phyloP scores from a whole-genome alignment of 2,888 invertebrate species.

The Idaea straminata region DNA sequence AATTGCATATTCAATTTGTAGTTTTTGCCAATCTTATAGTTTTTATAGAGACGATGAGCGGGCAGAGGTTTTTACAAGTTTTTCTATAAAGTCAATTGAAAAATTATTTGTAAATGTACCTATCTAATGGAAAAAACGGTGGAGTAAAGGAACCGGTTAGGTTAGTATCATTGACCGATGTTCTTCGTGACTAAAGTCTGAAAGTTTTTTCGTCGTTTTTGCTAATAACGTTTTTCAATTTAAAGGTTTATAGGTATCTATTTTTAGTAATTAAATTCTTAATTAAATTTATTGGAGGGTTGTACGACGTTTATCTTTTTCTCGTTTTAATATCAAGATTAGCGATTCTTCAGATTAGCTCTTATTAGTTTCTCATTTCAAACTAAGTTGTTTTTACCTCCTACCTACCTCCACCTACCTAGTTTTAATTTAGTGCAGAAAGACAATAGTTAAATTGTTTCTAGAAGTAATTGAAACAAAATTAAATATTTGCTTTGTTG shows the following conservation, averaged over 20 bases:
- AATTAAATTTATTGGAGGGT: not conserved
- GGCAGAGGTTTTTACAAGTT: not conserved
- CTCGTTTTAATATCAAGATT: not conserved
- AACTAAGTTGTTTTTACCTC: no score
- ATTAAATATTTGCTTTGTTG: not conserved
- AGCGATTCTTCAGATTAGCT: no score
- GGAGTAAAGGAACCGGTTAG: not conserved
- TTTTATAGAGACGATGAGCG: not conserved
- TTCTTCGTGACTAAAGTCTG: conserved; percentile 1
- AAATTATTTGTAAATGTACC: not conserved
- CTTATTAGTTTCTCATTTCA: no score
- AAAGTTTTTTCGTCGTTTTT: not conserved
- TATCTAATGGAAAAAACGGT: not conserved
- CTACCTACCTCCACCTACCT: no score
- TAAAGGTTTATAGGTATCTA: not conserved
- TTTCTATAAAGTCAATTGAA: not conserved
- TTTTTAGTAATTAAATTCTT: not conserved
- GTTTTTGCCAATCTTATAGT: not conserved
- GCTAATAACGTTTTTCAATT: not conserved
- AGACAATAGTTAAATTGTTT: no score
- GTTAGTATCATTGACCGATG: not conserved
- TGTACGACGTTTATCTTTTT: no score
- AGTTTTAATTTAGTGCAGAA: no score
- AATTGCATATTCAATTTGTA: not conserved
- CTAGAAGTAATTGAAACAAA: not conserved